Percentiles rank a stretch among this genome's conserved stretches.
Evolutionary conservation across 1,140 invertebrate genomes (phyloP).

Genomic region (Belonocnema kinseyi): DNA sequence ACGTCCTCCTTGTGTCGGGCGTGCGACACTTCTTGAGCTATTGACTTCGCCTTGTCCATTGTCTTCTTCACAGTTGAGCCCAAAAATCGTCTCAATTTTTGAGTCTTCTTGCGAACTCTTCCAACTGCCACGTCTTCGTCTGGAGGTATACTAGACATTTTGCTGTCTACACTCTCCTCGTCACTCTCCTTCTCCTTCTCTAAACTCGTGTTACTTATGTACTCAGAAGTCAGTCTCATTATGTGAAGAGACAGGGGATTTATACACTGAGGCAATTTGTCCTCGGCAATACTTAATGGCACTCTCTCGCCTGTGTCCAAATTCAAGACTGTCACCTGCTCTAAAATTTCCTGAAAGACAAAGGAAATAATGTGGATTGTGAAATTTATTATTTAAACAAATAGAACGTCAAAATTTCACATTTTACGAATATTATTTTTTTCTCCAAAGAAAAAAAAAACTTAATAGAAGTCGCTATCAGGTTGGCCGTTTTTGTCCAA

Average conservation of each 20-base stretch:
- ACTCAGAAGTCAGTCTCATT: slow-evolving; percentile 93
- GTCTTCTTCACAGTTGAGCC: slow-evolving; percentile 92
- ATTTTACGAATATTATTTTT: no score
- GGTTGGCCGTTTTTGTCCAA: no score
- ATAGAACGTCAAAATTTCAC: no score
- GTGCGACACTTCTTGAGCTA: slow-evolving; percentile 91
- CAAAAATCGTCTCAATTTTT: slow-evolving; percentile 88
- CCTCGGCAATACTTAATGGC: slow-evolving; percentile 91
- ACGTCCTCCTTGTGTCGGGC: slow-evolving; percentile 90
- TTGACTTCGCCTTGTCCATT: slow-evolving; percentile 91
- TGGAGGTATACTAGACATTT: slow-evolving; percentile 80
- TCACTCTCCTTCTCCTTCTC: slow-evolving; percentile 88
- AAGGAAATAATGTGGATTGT: no score
- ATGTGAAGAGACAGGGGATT: slow-evolving; percentile 94
- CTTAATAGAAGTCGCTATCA: no score
- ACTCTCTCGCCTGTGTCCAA: slow-evolving; percentile 94
- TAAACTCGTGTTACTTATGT: slow-evolving; percentile 85
- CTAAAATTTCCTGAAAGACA: slow-evolving; percentile 86
- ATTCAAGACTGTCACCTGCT: slow-evolving; percentile 94
- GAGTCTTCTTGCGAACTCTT: slow-evolving; percentile 74
- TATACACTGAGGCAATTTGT: slow-evolving; percentile 92
- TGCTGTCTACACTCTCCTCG: slow-evolving; percentile 89
- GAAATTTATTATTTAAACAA: no score
- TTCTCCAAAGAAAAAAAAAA: no score
- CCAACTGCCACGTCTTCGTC: slow-evolving; percentile 76